Conservation (phyloP, 2,888 invertebrate species). For the Rhagium mordax region DNA sequence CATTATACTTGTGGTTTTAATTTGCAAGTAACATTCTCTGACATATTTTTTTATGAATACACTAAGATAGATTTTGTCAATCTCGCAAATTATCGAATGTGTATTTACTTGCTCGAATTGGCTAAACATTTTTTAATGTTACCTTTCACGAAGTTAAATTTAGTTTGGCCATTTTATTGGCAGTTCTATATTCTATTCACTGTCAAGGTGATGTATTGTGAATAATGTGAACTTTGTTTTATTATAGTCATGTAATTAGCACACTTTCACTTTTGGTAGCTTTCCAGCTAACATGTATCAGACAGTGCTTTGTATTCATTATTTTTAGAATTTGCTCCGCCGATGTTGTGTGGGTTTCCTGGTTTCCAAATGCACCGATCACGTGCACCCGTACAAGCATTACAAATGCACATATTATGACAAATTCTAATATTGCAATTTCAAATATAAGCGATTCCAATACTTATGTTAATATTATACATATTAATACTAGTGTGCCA, state of each 20-base stretch:
- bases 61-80: too few relatives aligned
- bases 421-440: neutral
- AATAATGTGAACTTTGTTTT: neutral
- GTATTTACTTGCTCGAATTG: too few relatives aligned
- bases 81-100: too few relatives aligned
- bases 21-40: too few relatives aligned
- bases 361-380: neutral
- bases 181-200: neutral
- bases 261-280: slow-evolving; percentile 7
- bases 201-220: neutral
- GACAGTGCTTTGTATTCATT: neutral
- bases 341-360: neutral
- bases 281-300: slow-evolving; percentile 1
- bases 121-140: too few relatives aligned
- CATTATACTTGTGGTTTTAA: too few relatives aligned
- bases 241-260: neutral
- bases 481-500: too few relatives aligned
- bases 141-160: too few relatives aligned
- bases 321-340: neutral
- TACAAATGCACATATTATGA: neutral
- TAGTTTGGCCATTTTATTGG: neutral
- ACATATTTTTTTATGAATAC: too few relatives aligned
- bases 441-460: neutral
- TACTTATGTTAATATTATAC: too few relatives aligned
- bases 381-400: neutral